These are phyloP conservation scores for Gymnodraco acuticeps DNA, from an alignment of 2,797 vertebrate species.

Conservation along the genomic window DNA sequence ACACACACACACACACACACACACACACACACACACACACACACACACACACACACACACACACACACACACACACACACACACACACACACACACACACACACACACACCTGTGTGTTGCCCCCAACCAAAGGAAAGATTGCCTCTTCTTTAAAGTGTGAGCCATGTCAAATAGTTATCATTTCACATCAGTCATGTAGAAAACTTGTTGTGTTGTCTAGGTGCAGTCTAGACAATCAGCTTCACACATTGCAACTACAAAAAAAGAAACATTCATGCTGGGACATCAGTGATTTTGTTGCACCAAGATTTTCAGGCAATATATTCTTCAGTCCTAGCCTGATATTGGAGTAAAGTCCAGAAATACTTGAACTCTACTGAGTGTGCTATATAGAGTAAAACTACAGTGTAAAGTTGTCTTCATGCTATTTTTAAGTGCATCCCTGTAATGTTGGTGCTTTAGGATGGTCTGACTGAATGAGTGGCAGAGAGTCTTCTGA, in stretches of 20 bases:
- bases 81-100: background rate
- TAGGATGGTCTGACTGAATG: slow-evolving; percentile 1
- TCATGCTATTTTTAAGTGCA: slow-evolving; percentile 25
- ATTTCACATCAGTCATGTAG: slow-evolving; percentile 6
- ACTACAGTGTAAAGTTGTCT: slow-evolving; percentile 17
- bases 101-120: slow-evolving; percentile 43
- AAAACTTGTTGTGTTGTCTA: slow-evolving; percentile 26
- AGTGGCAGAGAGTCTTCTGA: slow-evolving; percentile 13
- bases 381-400: slow-evolving; percentile 43
- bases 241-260: background rate
- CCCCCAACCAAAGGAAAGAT: slow-evolving; percentile 30
- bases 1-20: too few relatives aligned
- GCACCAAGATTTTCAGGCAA: slow-evolving; percentile 23
- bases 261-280: slow-evolving; percentile 8
- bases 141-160: slow-evolving; percentile 45
- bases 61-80: background rate
- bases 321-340: slow-evolving; percentile 9
- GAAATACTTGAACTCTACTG: slow-evolving; percentile 14
- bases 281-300: slow-evolving; percentile 4
- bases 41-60: too few relatives aligned
- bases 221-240: slow-evolving; percentile 18
- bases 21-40: too few relatives aligned
- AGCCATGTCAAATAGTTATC: slow-evolving; percentile 31
- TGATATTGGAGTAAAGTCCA: slow-evolving; percentile 6
- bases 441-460: slow-evolving; percentile 33